Percentiles rank a stretch among this genome's conserved stretches.
These are phyloP conservation scores for Penaeus indicus DNA, from an alignment of 1,140 invertebrate genomes.

Conservation along the genomic window DNA sequence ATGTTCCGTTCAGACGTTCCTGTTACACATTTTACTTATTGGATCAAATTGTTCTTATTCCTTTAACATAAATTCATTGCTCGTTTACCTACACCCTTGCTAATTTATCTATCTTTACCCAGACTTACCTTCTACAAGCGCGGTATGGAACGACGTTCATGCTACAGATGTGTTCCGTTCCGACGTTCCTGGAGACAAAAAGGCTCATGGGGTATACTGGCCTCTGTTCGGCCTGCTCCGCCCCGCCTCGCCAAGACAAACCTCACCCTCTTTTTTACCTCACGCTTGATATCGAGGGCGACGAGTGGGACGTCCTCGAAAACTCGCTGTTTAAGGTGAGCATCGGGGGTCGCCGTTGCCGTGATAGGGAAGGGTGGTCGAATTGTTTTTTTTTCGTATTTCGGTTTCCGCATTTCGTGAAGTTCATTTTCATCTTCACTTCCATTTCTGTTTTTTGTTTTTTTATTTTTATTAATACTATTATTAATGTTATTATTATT, in stretches of 20 bases:
- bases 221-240: not conserved
- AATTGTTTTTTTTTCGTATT: not conserved
- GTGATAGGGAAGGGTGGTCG: not conserved
- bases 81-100: no score
- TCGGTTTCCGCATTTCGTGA: no score
- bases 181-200: not conserved
- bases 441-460: no score
- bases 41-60: no score
- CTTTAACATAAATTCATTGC: no score
- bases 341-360: not conserved
- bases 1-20: no score
- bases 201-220: constrained; percentile 3
- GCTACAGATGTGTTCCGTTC: not conserved
- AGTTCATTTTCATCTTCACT: no score
- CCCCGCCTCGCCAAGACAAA: not conserved
- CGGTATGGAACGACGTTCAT: constrained; percentile 29
- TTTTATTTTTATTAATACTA: no score
- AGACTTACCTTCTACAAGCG: constrained; percentile 43
- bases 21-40: no score
- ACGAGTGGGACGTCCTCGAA: constrained; percentile 38
- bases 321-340: constrained; percentile 38
- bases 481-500: no score
- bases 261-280: constrained; percentile 32
- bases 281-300: constrained; percentile 35
- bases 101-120: not conserved